Evolutionary conservation across 2,888 invertebrate genomes (phyloP).

Genomic region (Cheilosia vulpina): DNA sequence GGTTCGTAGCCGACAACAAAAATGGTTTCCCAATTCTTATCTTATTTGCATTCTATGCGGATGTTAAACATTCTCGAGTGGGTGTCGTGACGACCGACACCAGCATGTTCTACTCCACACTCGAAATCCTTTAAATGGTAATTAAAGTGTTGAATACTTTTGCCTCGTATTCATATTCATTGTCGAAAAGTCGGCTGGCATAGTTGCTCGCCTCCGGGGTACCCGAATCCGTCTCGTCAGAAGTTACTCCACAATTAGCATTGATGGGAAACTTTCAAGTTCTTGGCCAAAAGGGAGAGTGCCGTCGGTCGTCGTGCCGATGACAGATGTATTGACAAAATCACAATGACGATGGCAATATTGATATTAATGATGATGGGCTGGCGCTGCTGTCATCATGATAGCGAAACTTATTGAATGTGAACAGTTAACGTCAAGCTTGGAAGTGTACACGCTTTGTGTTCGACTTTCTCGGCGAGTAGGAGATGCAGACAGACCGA

Average conservation of each 20-base stretch:
- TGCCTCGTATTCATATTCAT: not conserved
- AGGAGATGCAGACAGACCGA: slow-evolving; percentile 15
- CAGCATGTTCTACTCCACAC: not conserved
- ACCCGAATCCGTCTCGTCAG: not conserved
- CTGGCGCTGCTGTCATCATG: slow-evolving; percentile 29
- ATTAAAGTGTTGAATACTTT: slow-evolving; percentile 26
- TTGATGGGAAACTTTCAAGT: slow-evolving; percentile 38
- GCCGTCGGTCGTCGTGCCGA: slow-evolving; percentile 3
- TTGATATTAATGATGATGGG: slow-evolving; percentile 26
- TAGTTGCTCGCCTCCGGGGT: slow-evolving; percentile 2
- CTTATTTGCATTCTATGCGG: slow-evolving; percentile 66
- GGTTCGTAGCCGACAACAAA: slow-evolving; percentile 30
- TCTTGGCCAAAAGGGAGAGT: slow-evolving; percentile 17
- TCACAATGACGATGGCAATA: slow-evolving; percentile 20
- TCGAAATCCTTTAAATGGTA: slow-evolving; percentile 26
- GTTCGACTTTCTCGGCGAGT: slow-evolving; percentile 6
- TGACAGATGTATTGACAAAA: slow-evolving; percentile 58
- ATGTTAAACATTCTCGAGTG: slow-evolving; percentile 41
- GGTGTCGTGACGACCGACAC: slow-evolving; percentile 34
- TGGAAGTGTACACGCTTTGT: not conserved
- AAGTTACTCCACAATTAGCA: slow-evolving; percentile 51
- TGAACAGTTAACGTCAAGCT: slow-evolving; percentile 37
- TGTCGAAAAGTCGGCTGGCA: slow-evolving; percentile 8
- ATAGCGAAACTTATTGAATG: slow-evolving; percentile 40
- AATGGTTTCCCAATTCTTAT: slow-evolving; percentile 43